These are phyloP conservation scores for Drosophila quinaria DNA, from an alignment of 2,888 invertebrate genomes.

Conservation along the genomic window DNA sequence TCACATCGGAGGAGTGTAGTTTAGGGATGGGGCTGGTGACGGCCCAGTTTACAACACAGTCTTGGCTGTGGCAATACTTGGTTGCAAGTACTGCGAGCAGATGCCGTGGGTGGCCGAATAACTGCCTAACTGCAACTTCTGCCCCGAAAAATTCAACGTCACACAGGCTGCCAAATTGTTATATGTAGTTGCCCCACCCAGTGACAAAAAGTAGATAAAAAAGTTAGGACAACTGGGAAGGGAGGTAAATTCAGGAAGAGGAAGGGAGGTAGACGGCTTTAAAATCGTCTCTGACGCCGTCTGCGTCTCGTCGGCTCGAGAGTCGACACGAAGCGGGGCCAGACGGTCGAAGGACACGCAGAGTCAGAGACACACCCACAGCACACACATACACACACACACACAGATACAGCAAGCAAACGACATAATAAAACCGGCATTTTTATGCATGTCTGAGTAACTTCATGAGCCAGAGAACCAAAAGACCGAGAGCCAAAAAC, in stretches of 20 bases:
- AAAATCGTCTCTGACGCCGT: slow-evolving; percentile 51
- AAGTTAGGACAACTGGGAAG: slow-evolving; percentile 8
- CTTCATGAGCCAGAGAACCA: slow-evolving; percentile 69
- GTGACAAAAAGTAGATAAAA: slow-evolving; percentile 33
- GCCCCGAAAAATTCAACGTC: slow-evolving; percentile 1
- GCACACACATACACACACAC: slow-evolving; percentile 16
- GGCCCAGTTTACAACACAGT: slow-evolving; percentile 59
- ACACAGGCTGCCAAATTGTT: slow-evolving; percentile 58
- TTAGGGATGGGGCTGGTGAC: neutral
- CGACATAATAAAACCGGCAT: slow-evolving; percentile 82
- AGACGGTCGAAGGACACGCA: slow-evolving; percentile 65
- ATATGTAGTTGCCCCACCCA: slow-evolving; percentile 43
- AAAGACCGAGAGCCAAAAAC: slow-evolving; percentile 31
- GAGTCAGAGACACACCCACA: slow-evolving; percentile 46
- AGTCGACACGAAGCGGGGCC: slow-evolving; percentile 33
- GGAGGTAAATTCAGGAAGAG: neutral
- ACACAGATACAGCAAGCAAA: slow-evolving; percentile 52
- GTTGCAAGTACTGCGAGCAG: slow-evolving; percentile 37
- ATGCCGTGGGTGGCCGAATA: slow-evolving; percentile 31
- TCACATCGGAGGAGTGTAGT: neutral
- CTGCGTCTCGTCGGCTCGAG: slow-evolving; percentile 36
- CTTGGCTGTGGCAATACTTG: slow-evolving; percentile 36
- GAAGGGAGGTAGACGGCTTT: slow-evolving; percentile 36
- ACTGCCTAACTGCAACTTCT: slow-evolving; percentile 33
- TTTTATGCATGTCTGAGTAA: slow-evolving; percentile 81